phyloP scores from a whole-genome alignment of 2,797 vertebrate species.

The Anguilla megastoma region DNA sequence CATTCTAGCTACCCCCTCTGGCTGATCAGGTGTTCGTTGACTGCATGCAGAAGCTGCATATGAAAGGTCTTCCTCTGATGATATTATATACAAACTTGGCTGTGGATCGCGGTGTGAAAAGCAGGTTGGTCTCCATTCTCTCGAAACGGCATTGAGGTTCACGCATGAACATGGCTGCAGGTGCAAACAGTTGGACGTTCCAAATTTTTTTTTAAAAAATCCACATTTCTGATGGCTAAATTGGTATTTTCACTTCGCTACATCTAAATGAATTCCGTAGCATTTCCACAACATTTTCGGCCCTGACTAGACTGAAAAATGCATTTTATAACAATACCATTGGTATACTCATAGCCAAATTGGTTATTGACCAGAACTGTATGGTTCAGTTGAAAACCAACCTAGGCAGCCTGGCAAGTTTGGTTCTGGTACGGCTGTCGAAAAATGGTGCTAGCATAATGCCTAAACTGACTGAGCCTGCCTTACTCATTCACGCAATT shows the following conservation, averaged over 20 bases:
- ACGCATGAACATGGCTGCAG: neutral
- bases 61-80: too few species aligned
- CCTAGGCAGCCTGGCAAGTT: neutral
- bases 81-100: too few species aligned
- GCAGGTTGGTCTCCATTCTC: neutral
- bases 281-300: neutral
- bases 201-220: neutral
- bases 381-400: neutral
- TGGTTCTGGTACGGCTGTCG: neutral
- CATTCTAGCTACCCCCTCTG: neutral
- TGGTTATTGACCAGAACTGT: neutral
- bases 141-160: neutral
- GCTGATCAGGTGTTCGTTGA: too few species aligned
- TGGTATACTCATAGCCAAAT: neutral
- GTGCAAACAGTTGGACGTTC: neutral
- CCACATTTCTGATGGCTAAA: neutral
- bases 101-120: too few species aligned
- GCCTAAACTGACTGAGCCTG: neutral
- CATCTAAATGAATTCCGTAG: neutral
- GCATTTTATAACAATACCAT: neutral
- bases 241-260: neutral
- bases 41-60: too few species aligned
- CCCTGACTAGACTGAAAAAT: neutral
- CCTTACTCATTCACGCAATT: neutral
- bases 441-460: neutral